These are phyloP conservation scores for Toxotes lorentzi DNA, from an alignment of 2,797 vertebrate genomes.

Conservation along the genomic window DNA sequence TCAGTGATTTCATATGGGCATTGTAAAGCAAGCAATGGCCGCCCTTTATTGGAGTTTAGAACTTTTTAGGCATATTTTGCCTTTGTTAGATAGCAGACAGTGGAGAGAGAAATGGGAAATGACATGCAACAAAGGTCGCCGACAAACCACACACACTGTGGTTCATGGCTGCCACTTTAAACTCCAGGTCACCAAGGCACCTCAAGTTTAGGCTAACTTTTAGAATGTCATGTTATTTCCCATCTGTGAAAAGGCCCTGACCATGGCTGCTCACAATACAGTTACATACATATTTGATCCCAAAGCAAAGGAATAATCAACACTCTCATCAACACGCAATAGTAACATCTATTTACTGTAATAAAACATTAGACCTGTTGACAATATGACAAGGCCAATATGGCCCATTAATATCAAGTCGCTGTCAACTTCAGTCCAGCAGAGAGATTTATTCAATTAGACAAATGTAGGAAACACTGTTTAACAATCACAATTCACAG, in stretches of 20 bases:
- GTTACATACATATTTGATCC: background rate
- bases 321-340: background rate
- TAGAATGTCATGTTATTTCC: background rate
- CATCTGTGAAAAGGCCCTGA: background rate
- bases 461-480: constrained; percentile 11
- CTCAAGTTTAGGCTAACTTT: background rate
- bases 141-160: background rate
- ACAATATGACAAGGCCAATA: background rate
- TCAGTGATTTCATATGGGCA: too few species aligned
- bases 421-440: background rate
- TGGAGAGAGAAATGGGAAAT: background rate
- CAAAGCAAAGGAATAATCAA: background rate
- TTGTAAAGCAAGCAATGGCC: background rate
- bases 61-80: background rate
- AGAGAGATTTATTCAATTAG: background rate
- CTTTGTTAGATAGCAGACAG: background rate
- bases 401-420: background rate
- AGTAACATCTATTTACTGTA: background rate
- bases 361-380: constrained; percentile 9
- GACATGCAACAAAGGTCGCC: background rate
- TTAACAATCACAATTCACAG: too few species aligned
- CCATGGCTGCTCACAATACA: background rate
- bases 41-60: background rate
- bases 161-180: background rate
- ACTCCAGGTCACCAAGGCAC: background rate